Evolutionary conservation across 2,888 invertebrate species (phyloP), one percentile per base, ranked within the genome.

Genomic region (Neoaliturus tenellus): DNA sequence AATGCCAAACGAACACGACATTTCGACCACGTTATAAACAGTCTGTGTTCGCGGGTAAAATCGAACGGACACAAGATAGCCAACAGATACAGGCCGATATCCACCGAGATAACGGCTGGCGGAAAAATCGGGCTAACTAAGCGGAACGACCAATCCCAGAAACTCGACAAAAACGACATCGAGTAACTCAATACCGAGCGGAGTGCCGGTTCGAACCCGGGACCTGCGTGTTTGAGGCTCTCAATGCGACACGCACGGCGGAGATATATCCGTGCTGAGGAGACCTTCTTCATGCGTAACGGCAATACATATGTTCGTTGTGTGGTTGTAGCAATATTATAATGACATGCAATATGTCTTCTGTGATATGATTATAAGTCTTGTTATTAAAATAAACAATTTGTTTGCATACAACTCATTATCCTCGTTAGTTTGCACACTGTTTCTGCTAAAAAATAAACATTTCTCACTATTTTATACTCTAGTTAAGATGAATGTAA

Each of bases 121-220:
- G 48, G 78, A 78, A 78, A 55, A 31, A 78, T 78, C 55, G 78
- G 35, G 3, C 35, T 78, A 78, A 78, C 78, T 31, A 78, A 55
- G 78, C 35, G 78, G 78, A 78, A 78, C 33, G 78, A 17, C 78
- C 78, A 78, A 78, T 78, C 51, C 78, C 78, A 78, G 78, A 78
- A 78, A 78, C 78, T 78, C 78, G 55, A 78, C 55, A 78, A 78
- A 78, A 78, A 78, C 33, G 78, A 55, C 78, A 25, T 78, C 55
- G 44, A 25, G 78, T 78, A 78, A 78, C 78, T 55, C 31, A 51
- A 78, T 78, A 78, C 78, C 55, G 25, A 51, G 23, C 48, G 51
- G 2, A 51, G 20, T 51, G 10, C 51, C n/a, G n/a, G n/a, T n/a
- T 51, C 62, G 28, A 62, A 31, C 28, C 62, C 28, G 62, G 28